A percentile compares a stretch with the other conserved stretches of the same genome.
These are phyloP conservation scores for Oenanthe oenanthe DNA, from an alignment of 2,113 vertebrate species.

Conservation along the genomic window DNA sequence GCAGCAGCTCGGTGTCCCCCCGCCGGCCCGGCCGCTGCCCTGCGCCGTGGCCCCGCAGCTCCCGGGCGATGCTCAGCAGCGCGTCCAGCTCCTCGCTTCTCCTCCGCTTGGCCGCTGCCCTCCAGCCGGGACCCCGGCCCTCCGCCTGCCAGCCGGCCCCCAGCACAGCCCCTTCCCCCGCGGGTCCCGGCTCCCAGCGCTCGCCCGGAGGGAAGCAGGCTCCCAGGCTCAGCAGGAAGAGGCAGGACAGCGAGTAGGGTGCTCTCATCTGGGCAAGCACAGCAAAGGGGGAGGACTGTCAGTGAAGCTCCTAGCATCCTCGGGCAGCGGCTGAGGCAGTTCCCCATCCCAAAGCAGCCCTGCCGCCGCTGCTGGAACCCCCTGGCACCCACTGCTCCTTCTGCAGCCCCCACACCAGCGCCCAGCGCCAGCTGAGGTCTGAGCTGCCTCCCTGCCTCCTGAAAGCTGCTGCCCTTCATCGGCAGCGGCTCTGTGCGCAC, in stretches of 20 bases:
- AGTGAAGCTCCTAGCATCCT: background rate
- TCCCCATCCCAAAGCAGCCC: background rate
- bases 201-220: constrained; percentile 39
- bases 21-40: background rate
- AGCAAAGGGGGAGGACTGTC: background rate
- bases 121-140: background rate
- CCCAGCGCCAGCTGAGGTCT: background rate
- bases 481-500: background rate
- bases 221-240: constrained; percentile 70
- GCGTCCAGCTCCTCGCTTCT: background rate
- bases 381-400: background rate
- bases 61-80: constrained; percentile 39
- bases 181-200: background rate
- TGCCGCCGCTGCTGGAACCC: background rate
- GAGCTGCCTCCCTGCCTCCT: background rate
- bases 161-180: background rate
- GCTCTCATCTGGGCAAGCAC: constrained; percentile 65
- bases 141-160: background rate
- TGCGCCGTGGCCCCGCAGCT: background rate
- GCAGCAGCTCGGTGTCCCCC: background rate
- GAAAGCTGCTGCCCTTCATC: background rate
- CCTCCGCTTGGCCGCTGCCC: background rate
- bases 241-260: constrained; percentile 24
- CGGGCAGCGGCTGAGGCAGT: background rate
- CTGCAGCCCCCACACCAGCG: background rate